Base-by-base conservation (phyloP, 2,888 invertebrate species). In the Nomada goodeniana region DNA sequence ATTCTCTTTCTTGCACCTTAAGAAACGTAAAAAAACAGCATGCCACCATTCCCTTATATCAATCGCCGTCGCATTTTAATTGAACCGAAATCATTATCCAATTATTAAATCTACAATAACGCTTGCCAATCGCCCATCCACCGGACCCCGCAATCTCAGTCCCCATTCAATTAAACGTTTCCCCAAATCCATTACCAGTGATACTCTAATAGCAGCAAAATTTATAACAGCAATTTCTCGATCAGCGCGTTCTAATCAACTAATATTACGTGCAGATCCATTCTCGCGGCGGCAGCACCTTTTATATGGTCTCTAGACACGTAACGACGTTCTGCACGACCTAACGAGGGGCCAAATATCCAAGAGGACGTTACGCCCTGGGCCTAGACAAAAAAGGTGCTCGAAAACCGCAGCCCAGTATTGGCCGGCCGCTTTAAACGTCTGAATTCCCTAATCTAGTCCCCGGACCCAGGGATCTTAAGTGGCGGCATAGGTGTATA, bases 401-500 rank as follows among this genome's bases (percentile, higher is more conserved):
- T 59, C 76, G 76, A 84, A 77, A 74, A 88, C 76, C 76, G 65
- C 69, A 76, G 83, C 65, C 42, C 11, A 42, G 69, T 84, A 84
- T 84, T 77, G 72, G 76, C 55, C 29, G 57, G 65, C 42, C 50
- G 23, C 36, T 50, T 59, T 60, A 57, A 60, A 81, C 57, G 74
- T 84, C 74, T 76, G 80, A 72, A 76, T 80, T 84, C 88, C 23
- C 83, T 64, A 78, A 76, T 79, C 83, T 79, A 71, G 72, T 65
- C 47, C 71, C 69, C 26, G 63, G 84, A 47, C 69, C 80, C 50
- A n/a, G 59, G 64, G 42, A 44, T 64, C 71, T 88, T 91, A 91
- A 92, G 89, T 91, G 91, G 91, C 91, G 90, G 91, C 88, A 89
- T 86, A 89, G 89, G 88, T 88, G 87, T 89, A 89, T 89, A 90